These are phyloP conservation scores for Percopsis omiscomaycus DNA, from an alignment of 2,797 vertebrate species.

Conservation along the genomic window DNA sequence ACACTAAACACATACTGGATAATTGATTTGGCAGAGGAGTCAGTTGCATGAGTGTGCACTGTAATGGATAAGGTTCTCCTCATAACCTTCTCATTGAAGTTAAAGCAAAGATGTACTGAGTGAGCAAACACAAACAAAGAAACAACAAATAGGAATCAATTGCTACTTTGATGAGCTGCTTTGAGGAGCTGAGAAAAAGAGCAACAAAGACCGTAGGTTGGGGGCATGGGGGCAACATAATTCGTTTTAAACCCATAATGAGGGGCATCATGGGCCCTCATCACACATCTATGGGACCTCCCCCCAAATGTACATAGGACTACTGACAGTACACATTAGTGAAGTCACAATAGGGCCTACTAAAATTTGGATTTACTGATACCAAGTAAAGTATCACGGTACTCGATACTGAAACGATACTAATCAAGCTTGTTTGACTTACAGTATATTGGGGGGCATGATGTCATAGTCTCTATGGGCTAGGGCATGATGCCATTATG, in stretches of 20 bases:
- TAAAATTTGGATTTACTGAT: background rate
- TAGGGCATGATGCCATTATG: too few species aligned
- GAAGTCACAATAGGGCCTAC: background rate
- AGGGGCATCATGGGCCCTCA: background rate
- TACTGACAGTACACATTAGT: too few species aligned
- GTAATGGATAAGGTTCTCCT: too few species aligned
- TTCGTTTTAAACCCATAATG: background rate
- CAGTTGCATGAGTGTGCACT: background rate
- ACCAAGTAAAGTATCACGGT: too few species aligned
- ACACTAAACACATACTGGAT: too few species aligned
- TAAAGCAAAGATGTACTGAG: background rate
- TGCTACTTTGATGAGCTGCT: constrained; percentile 2
- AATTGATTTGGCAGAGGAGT: too few species aligned
- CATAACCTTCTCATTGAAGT: background rate
- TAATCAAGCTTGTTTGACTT: too few species aligned
- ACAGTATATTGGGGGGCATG: too few species aligned
- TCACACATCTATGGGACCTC: background rate
- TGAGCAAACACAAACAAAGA: background rate
- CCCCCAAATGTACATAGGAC: background rate
- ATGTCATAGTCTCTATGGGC: too few species aligned
- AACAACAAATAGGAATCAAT: background rate
- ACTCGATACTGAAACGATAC: too few species aligned
- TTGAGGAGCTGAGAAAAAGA: background rate
- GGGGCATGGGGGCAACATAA: background rate
- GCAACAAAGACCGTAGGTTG: background rate